phyloP scores from a whole-genome alignment of 2,888 invertebrate species.

The Eupithecia abbreviata region DNA sequence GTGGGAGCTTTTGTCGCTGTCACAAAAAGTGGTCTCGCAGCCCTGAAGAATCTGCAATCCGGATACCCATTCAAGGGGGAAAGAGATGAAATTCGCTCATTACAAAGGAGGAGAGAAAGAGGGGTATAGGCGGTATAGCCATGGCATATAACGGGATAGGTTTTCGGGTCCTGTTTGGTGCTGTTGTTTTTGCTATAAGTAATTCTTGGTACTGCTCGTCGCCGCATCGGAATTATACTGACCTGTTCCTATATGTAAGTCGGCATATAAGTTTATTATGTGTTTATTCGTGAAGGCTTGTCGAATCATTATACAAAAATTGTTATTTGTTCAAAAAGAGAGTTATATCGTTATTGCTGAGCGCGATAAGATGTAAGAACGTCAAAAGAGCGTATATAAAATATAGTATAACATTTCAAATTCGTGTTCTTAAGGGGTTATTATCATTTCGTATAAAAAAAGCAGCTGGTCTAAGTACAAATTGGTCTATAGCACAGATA shows the following conservation, averaged over 20 bases:
- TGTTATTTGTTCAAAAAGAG: neutral
- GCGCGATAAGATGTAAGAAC: neutral
- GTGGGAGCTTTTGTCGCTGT: constrained; percentile 39
- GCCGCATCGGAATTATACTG: constrained; percentile 51
- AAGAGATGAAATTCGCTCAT: constrained; percentile 55
- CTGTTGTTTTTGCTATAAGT: constrained; percentile 62
- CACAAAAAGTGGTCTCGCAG: constrained; percentile 75
- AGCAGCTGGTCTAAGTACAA: too few relatives aligned
- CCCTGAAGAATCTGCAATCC: constrained; percentile 64
- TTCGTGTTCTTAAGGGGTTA: too few relatives aligned
- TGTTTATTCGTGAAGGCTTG: neutral
- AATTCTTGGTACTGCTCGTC: constrained; percentile 58
- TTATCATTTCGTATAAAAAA: too few relatives aligned
- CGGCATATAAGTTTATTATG: neutral
- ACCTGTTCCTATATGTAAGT: constrained; percentile 43
- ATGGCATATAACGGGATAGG: constrained; percentile 71
- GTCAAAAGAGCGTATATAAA: neutral
- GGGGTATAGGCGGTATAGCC: constrained; percentile 40
- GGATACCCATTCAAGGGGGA: constrained; percentile 76
- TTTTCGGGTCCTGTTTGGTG: constrained; percentile 53
- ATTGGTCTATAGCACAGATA: too few relatives aligned
- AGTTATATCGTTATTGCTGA: neutral
- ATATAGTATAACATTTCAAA: too few relatives aligned
- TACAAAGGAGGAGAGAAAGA: constrained; percentile 53
- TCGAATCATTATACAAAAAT: neutral